phyloP scores from a whole-genome alignment of 2,797 vertebrate species.

The Pantherophis vulpinus region DNA sequence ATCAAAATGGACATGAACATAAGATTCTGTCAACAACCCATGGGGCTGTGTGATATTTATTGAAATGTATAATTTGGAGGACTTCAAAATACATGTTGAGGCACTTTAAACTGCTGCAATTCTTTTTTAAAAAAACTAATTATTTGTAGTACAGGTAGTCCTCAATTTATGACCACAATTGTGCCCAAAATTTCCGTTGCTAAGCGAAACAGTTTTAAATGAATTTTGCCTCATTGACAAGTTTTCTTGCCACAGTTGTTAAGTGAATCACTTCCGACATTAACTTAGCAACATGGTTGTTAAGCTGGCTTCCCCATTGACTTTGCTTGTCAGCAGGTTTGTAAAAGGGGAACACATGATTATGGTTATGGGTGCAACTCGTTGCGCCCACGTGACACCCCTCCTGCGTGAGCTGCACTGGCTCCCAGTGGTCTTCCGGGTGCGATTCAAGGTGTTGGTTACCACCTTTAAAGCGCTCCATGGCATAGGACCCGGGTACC shows the following conservation, averaged over 20 bases:
- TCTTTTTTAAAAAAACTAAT: neutral
- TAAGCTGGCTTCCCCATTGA: neutral
- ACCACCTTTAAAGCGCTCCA: too few relatives aligned
- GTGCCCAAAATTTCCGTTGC: neutral
- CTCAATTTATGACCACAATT: neutral
- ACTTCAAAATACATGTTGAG: neutral
- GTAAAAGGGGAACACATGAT: neutral
- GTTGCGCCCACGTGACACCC: too few relatives aligned
- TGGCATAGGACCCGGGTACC: too few relatives aligned
- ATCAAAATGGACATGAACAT: neutral
- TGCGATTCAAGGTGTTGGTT: too few relatives aligned
- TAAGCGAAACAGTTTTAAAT: neutral
- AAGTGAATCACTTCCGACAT: fast-evolving
- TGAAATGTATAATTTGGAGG: neutral
- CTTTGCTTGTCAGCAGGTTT: neutral
- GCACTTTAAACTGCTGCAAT: neutral
- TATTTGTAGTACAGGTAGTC: neutral
- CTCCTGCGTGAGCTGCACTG: too few relatives aligned
- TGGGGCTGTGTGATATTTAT: neutral
- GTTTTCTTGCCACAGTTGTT: neutral
- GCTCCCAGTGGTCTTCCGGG: too few relatives aligned
- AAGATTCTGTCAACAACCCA: neutral
- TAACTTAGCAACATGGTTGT: neutral
- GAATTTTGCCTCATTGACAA: neutral
- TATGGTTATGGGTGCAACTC: too few relatives aligned